These are phyloP conservation scores for Hylaea fasciaria DNA, from an alignment of 2,888 invertebrate genomes.

Conservation along the genomic window DNA sequence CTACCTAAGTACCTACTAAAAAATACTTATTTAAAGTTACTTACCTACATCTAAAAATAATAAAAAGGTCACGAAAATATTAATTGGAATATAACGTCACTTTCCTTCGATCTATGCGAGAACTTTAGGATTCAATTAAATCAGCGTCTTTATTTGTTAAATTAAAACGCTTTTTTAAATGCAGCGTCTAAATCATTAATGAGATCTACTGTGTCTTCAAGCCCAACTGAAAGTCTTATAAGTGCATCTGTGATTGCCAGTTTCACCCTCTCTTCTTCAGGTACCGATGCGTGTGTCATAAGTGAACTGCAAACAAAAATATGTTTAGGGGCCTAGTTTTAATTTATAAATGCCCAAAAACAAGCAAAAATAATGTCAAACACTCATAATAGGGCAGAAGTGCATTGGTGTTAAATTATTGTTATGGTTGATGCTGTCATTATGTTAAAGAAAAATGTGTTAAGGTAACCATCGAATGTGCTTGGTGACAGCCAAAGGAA, in stretches of 20 bases:
- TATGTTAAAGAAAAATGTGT: too few relatives aligned
- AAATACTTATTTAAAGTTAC: too few relatives aligned
- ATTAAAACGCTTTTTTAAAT: slow-evolving; percentile 82
- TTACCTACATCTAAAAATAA: not conserved
- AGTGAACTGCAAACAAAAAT: slow-evolving; percentile 85
- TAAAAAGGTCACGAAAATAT: not conserved
- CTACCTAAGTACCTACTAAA: too few relatives aligned
- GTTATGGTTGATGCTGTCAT: too few relatives aligned
- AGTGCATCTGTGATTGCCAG: slow-evolving; percentile 94
- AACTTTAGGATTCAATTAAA: too few relatives aligned
- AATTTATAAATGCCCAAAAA: not conserved
- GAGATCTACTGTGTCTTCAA: slow-evolving; percentile 95
- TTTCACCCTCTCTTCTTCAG: slow-evolving; percentile 87
- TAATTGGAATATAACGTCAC: not conserved
- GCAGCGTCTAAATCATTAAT: slow-evolving; percentile 93
- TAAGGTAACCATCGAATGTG: too few relatives aligned
- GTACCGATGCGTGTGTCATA: slow-evolving; percentile 98
- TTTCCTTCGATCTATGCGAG: not conserved
- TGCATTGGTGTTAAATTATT: too few relatives aligned
- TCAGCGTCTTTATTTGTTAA: not conserved
- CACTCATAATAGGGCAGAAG: too few relatives aligned
- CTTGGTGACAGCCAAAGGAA: too few relatives aligned
- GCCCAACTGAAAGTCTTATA: slow-evolving; percentile 94
- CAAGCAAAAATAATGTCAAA: too few relatives aligned
- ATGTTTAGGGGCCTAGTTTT: too few relatives aligned